Evolutionary conservation across 2,797 vertebrate species (phyloP), one percentile per base, ranked within the genome.

Genomic region (Sus cebifrons): DNA sequence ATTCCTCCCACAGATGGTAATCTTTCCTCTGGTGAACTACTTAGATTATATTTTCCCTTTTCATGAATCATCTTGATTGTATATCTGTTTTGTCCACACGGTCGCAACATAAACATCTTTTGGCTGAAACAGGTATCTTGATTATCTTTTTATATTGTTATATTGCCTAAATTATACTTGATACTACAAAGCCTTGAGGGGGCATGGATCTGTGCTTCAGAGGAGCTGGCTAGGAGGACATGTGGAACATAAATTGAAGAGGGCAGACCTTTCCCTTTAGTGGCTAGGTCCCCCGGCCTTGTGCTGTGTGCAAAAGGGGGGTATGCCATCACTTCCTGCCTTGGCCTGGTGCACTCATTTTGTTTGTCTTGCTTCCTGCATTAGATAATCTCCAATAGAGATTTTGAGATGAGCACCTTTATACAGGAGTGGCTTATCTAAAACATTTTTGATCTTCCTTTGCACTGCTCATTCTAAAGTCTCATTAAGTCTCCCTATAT

Each of bases 241-340:
- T 9, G 0, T 6, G 12, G 56, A 16, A 60, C 25, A 17, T 14
- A 16, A 3, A 56, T 64, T 11, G 11, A 54, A 60, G 18, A 36
- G 49, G 54, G 40, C 16, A 25, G 9, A 25, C 1, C 0, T 89
- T 68, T 27, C 32, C 56, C 5, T 29, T 14, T 14, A 40, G 3
- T 49, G 65, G 1, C 4, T 64, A 16, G 18, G 49, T 13, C 49
- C 15, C 49, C 2, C 11, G 44, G 49, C 32, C 77, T 86, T 16
- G 9, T 36, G 49, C 23, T 25, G 27, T 14, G 25, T 56, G 16
- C 23, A 52, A 3, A 29, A 58, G 54, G n/a, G 1, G 15, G 40
- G 0, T 62, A 4, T 23, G 10, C 6, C 21, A 11, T 20, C 4
- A 1, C 78, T 49, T 32, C 2, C 20, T 40, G 20, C 9, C 16